Base-by-base conservation (phyloP, 2,888 invertebrate species). In the Atrina japonica region DNA sequence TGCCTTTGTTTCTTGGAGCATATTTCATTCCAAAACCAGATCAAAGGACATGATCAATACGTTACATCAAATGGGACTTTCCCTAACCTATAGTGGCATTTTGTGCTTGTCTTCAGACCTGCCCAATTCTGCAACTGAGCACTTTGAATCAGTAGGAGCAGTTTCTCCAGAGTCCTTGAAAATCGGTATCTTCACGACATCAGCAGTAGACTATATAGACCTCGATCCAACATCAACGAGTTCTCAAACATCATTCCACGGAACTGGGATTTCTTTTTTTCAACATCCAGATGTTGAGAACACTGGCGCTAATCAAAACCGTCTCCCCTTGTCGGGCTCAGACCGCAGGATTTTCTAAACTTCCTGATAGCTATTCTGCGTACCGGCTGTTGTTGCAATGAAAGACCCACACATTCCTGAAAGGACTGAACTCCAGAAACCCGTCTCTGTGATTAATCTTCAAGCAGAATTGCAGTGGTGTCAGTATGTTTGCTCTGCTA, bases 191-290 rank as follows among this genome's bases (percentile, higher is more conserved):
- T 80, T 80, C 59, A 80, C 82, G 6, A 77, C 76, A 47, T 30
- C 76, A 43, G 78, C 76, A 18, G 64, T 79, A 30, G 78, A 82
- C 49, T 81, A 76, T 58, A 80, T 76, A 35, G 79, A 82, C 40
- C 77, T 77, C 40, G 77, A 81, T 49, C 75, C 73, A 14, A 66
- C 59, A 40, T 41, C 76, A 50, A 73, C 75, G 27, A 77, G 70
- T 49, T 35, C 55, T 14, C 43, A 9, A 30, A 16, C 61, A 18
- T 66, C 63, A 25, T 66, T 66, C 41, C 76, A 81, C 66, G 80
- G 79, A 3, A 77, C 77, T 3, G 66, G 68, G 29, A 75, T 78
- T 40, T 80, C 80, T 6, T 11, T 76, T n/a, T 77, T 76, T 50
- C 76, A 75, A 53, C 76, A 78, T 59, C 75, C 73, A 53, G 45